Base-by-base conservation (phyloP, 2,797 vertebrate species). In the Pangasius djambal region DNA sequence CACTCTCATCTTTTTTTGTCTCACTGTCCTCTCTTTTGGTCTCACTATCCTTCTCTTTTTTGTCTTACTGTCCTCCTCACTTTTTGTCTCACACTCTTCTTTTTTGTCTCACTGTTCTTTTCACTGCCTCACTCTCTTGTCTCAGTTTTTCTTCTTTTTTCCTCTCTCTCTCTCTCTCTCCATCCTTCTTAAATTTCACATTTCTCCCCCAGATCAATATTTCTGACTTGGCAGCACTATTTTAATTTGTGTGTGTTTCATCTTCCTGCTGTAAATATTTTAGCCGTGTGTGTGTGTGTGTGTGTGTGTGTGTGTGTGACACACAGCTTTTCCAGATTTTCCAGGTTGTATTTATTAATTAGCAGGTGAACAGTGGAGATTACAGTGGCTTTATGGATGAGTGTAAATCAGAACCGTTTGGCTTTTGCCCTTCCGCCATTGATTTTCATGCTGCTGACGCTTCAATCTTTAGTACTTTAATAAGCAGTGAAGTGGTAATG, bases 331-430 rank as follows among this genome's bases (percentile, higher is more conserved):
- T 48, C 52, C 37, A 55, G 25, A 31, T 37, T 55, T 22, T 83
- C 25, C 37, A 65, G 59, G 81, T 83, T 65, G 82, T 48, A 63
- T 85, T 50, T 72, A 55, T 84, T 88, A 40, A 85, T 75, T 72
- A 63, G 40, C 28, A 0, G 50, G 52, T 72, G 61, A 82, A 40
- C 20, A 6, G 4, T n/a, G 34, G 69, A 28, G 65, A 84, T 88
- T 84, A 63, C 9, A 52, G 87, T 40, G 0, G 67, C 40, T 40
- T 63, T 63, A 83, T 61, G 55, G 57, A 83, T 25, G 44, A 50
- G 67, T 48, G 55, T 59, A 88, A 77, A 85, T 88, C 82, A 34
- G 81, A 59, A 83, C 6, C 13, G 22, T 72, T 65, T 88, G 87
- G 40, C 69, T 83, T 88, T 77, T 74, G 40, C 50, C 50, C 57